Evolutionary conservation across 2,797 vertebrate genomes (phyloP).

Genomic region (Xyrichtys novacula): DNA sequence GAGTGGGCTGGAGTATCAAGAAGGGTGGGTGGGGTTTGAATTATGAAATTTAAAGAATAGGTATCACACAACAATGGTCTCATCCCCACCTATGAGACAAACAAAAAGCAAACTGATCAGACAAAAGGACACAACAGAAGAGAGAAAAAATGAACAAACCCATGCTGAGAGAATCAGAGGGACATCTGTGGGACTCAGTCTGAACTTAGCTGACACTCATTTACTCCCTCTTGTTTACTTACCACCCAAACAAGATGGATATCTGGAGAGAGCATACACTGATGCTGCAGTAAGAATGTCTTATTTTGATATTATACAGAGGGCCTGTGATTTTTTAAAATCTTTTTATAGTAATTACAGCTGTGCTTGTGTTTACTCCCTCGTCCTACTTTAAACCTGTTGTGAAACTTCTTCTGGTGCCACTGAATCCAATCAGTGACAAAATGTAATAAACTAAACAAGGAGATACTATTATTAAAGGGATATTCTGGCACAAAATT

Average conservation of each 20-base stretch:
- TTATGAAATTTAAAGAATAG: slow-evolving; percentile 48
- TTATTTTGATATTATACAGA: background rate
- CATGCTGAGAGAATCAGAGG: slow-evolving; percentile 12
- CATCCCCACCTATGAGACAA: slow-evolving; percentile 85
- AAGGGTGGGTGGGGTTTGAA: slow-evolving; percentile 43
- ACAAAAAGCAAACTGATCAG: slow-evolving; percentile 80
- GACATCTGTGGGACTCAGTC: background rate
- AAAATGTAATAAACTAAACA: too few species aligned
- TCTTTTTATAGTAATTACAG: background rate
- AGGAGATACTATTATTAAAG: too few species aligned
- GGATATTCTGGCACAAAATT: too few species aligned
- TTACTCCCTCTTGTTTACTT: too few species aligned
- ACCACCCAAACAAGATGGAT: too few species aligned
- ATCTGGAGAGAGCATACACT: background rate
- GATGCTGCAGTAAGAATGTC: background rate
- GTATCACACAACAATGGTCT: slow-evolving; percentile 79
- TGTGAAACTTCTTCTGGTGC: too few species aligned
- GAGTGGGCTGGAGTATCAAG: slow-evolving; percentile 23
- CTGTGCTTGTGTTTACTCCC: background rate
- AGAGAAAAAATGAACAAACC: slow-evolving; percentile 48
- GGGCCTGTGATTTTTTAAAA: background rate
- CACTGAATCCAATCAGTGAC: too few species aligned
- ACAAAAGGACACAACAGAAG: slow-evolving; percentile 66
- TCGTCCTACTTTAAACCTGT: too few species aligned
- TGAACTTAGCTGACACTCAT: too few species aligned